Evolutionary conservation across 2,113 vertebrate genomes (phyloP), one percentile per base, ranked within the genome.

Genomic region (Sclerurus mexicanus): DNA sequence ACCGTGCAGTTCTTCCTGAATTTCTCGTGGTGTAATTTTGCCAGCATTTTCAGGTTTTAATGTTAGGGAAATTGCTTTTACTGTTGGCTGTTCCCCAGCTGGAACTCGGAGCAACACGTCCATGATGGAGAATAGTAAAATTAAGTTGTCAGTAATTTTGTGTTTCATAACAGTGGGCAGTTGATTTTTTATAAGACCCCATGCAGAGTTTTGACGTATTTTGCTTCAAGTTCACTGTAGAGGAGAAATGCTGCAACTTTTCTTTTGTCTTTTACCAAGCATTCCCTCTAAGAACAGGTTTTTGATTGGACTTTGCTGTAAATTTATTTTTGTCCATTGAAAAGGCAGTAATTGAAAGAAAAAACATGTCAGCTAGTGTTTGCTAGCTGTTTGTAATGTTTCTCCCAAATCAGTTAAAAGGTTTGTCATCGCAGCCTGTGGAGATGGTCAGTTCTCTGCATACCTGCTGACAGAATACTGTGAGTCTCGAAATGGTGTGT

Each of bases 71-170:
- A 49, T 80, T 80, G 33, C 15, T 92, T 96, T 97, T 87, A 31
- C 15, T 92, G 35, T 74, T 96, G 44, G 46, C 40, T 69, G 6
- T 72, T 92, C 17, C 71, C 31, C 31, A 76, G 37, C 21, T 69
- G 78, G 35, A 96, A 46, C n/a, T 33, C 71, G 49, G 28, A 92
- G 35, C 72, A 90, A 24, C 17, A 17, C 78, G 47, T 40, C 60
- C 22, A 3, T 37, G 44, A 60, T 9, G 7, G 47, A 75, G 50
- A 85, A 28, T 11, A 91, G 53, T 88, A 68, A 93, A 90, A 92
- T 93, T 44, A 85, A 86, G 28, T 85, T 94, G 68, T 90, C 59
- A 55, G 30, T 88, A 80, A 74, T 93, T 89, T 71, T 87, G 19
- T 35, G 10, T 88, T 93, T 89, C 64, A 40, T 91, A 55, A 89